Conservation (phyloP, 2,113 vertebrate species). For the Dinomys branickii region DNA sequence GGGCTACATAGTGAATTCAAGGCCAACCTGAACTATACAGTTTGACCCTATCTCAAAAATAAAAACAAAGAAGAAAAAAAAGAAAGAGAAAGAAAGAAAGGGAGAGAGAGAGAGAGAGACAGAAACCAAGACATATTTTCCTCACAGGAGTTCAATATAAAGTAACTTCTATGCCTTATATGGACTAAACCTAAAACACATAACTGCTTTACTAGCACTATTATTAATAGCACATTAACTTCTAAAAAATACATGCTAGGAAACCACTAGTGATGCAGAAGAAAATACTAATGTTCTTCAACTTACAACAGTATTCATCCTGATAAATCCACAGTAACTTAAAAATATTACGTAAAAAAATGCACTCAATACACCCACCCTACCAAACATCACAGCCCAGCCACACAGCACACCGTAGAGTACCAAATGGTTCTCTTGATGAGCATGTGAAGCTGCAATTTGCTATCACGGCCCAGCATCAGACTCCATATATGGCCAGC, state of each 20-base stretch:
- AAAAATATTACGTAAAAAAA: background rate
- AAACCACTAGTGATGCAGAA: slow-evolving; percentile 4
- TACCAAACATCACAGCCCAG: background rate
- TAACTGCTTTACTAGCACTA: background rate
- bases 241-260: slow-evolving; percentile 21
- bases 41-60: background rate
- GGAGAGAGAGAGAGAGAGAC: too few relatives aligned
- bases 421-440: too few relatives aligned
- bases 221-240: background rate
- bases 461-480: background rate
- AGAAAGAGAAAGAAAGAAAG: too few relatives aligned
- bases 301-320: background rate
- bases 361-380: background rate
- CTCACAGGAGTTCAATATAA: slow-evolving; percentile 11
- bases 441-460: background rate
- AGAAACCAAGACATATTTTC: background rate
- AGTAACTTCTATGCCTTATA: background rate
- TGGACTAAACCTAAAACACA: background rate
- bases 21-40: background rate
- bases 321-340: background rate
- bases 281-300: background rate
- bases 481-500: background rate
- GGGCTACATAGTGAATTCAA: too few relatives aligned
- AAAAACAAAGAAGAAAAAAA: background rate
- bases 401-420: background rate